Evolutionary conservation across 2,113 vertebrate genomes (phyloP).

Genomic region (Neodontobutis hainanensis): DNA sequence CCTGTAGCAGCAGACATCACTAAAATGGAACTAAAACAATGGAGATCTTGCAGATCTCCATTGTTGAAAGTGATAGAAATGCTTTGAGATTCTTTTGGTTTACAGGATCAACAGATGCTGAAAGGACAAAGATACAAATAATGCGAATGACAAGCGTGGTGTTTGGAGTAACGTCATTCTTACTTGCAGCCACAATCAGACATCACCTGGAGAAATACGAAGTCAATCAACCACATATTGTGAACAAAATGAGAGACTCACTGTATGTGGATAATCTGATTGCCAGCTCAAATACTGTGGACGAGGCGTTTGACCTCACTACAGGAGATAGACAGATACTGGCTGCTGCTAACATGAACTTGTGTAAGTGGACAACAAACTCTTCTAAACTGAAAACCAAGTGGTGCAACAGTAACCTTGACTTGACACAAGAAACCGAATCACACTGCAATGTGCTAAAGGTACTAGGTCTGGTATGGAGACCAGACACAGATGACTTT

Average conservation of each 20-base stretch:
- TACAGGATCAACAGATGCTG: no score
- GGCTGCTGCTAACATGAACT: slow-evolving; percentile 15
- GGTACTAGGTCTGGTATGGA: slow-evolving; percentile 29
- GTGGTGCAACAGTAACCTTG: slow-evolving; percentile 3
- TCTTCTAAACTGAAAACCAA: slow-evolving; percentile 23
- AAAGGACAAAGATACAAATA: no score
- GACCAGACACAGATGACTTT: slow-evolving; percentile 24
- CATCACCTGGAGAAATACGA: slow-evolving; percentile 10
- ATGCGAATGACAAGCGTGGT: no score
- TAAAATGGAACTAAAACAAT: no score
- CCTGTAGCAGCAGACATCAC: no score
- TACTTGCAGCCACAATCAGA: no score
- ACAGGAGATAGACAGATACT: slow-evolving; percentile 11
- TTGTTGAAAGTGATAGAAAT: no score
- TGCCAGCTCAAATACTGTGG: neutral
- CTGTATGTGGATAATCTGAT: slow-evolving; percentile 42
- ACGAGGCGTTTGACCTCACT: slow-evolving; percentile 22
- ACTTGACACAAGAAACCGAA: neutral
- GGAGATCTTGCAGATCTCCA: no score
- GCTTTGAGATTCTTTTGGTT: no score
- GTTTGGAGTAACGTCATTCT: no score
- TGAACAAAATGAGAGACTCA: slow-evolving; percentile 20
- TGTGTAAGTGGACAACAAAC: slow-evolving; percentile 31
- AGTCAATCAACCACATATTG: neutral
- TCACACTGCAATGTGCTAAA: slow-evolving; percentile 14